Base-by-base conservation (phyloP, 2,888 invertebrate species). In the Macaria notata region DNA sequence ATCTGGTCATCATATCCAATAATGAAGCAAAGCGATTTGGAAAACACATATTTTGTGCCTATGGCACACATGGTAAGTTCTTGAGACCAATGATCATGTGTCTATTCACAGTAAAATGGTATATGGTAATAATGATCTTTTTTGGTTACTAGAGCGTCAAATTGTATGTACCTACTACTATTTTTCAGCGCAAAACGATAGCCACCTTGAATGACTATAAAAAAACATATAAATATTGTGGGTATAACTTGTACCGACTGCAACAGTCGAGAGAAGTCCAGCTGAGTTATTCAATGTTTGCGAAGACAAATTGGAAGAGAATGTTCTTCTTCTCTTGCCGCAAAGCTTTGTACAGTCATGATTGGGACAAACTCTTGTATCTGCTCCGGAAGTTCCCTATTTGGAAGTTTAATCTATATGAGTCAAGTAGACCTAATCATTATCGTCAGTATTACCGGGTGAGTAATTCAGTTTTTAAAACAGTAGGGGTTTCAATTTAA, bases 341-440 rank as follows among this genome's bases (percentile, higher is more conserved):
- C 39, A 73, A 70, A 9, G 88, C 91, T 0, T 77, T 90, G 8
- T 85, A 88, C 45, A 72, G 81, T 0, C 91, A 91, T 9, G 75
- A 88, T 53, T 91, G 90, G 90, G 78, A 87, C 51, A 84, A 81
- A 54, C 64, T 90, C 2, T 50, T 84, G 29, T 87, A 81, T 60
- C 62, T 91, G 6, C 62, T 91, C 42, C 83, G 76, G 55, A 84
- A 81, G 54, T 76, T 78, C 3, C 86, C 88, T 0, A 76, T 78
- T 0, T 84, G 81, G 79, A 76, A 83, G 54, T 80, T 84, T 62
- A 53, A 63, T 1, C 60, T 56, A 38, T 56, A 36, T 36, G 33
- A 4, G 33, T 2, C 0, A 1, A 4, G 5, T 36, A 36, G 7
- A 36, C 5, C 7, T 36, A 7, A 4, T 36, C 7, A 6, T 4